Percentiles rank a stretch among this genome's conserved stretches.
Conservation (phyloP, 2,888 invertebrate genomes). For the Acrobeloides nanus region DNA sequence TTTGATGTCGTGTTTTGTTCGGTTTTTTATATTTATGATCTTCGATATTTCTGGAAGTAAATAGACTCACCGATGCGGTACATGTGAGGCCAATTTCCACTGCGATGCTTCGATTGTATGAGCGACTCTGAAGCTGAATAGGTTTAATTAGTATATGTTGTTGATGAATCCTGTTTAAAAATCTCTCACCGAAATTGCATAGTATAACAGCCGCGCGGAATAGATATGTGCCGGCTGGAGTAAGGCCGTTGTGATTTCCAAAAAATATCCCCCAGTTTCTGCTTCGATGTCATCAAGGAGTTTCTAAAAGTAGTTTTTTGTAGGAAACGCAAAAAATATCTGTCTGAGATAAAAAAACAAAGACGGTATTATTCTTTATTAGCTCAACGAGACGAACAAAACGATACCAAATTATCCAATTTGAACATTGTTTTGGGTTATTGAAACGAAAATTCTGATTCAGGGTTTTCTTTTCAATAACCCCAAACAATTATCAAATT, state of each 20-base stretch:
- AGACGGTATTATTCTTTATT: too few relatives aligned
- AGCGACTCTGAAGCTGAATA: slow-evolving; percentile 33
- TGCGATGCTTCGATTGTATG: slow-evolving; percentile 45
- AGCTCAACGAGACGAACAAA: too few relatives aligned
- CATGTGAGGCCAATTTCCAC: slow-evolving; percentile 53
- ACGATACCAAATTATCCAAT: too few relatives aligned
- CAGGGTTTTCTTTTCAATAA: too few relatives aligned
- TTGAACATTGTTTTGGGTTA: too few relatives aligned
- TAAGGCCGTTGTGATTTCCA: slow-evolving; percentile 54
- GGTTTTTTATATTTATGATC: too few relatives aligned
- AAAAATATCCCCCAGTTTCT: slow-evolving; percentile 56
- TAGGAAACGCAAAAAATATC: background rate
- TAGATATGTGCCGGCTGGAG: slow-evolving; percentile 54
- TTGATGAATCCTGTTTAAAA: too few relatives aligned
- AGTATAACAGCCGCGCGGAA: slow-evolving; percentile 54
- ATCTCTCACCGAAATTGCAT: slow-evolving; percentile 48
- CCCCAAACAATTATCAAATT: too few relatives aligned
- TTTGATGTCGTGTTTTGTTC: too few relatives aligned
- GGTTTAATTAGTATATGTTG: too few relatives aligned
- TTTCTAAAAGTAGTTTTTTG: slow-evolving; percentile 38
- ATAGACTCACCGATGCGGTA: slow-evolving; percentile 40
- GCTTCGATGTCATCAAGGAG: slow-evolving; percentile 55
- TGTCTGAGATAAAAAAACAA: background rate
- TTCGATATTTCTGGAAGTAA: too few relatives aligned
- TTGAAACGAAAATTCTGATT: too few relatives aligned